These are phyloP conservation scores for Oopsacas minuta DNA, from an alignment of 37 sponge, comb jelly and placozoan genomes.

Conservation along the genomic window DNA sequence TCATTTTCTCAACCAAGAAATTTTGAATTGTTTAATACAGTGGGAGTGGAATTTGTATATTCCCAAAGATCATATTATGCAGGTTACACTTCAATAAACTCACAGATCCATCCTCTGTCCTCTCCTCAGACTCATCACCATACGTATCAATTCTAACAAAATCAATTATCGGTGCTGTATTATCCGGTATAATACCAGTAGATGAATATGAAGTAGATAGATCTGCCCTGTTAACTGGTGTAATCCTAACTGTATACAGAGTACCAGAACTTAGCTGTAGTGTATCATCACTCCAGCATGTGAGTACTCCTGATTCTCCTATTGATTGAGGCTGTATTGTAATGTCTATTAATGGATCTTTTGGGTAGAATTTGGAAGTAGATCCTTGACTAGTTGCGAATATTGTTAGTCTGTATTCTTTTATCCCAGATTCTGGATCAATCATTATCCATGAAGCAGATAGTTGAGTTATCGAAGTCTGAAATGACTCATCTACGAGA, in stretches of 20 bases:
- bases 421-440: constrained; percentile 34
- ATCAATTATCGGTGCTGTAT: neutral
- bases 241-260: neutral
- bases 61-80: too few relatives aligned
- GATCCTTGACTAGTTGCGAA: neutral
- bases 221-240: neutral
- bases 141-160: neutral
- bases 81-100: too few relatives aligned
- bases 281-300: neutral
- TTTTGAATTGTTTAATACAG: too few relatives aligned
- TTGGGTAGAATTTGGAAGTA: neutral
- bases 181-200: neutral
- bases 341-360: neutral
- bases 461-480: neutral
- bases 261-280: neutral
- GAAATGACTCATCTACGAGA: neutral
- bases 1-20: too few relatives aligned
- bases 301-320: neutral
- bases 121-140: neutral
- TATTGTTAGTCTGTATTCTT: constrained; percentile 20
- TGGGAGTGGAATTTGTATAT: too few relatives aligned
- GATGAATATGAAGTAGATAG: neutral
- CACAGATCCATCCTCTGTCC: neutral
- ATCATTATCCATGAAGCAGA: constrained; percentile 29
- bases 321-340: neutral